Evolutionary conservation across 1,140 invertebrate species (phyloP).

Genomic region (Heterodera carotae): DNA sequence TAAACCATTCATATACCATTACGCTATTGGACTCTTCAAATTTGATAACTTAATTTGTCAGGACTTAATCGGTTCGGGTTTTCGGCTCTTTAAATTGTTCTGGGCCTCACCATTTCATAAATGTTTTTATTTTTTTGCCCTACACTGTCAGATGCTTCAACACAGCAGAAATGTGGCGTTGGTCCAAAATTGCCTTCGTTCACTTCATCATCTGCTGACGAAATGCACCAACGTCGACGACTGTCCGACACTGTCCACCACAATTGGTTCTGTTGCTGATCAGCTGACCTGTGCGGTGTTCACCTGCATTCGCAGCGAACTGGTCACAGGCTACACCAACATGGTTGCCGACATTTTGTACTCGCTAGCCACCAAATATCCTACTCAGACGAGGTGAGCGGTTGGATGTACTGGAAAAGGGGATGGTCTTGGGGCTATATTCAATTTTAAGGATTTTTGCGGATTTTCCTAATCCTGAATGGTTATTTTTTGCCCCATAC

Average conservation of each 20-base stretch:
- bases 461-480: no score
- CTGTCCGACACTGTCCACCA: background rate
- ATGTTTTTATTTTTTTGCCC: no score
- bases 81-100: background rate
- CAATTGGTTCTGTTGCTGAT: slow-evolving; percentile 7
- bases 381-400: slow-evolving; percentile 9
- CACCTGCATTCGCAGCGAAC: slow-evolving; percentile 10
- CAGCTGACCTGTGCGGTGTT: slow-evolving; percentile 11
- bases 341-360: slow-evolving; percentile 22
- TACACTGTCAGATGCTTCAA: slow-evolving; percentile 19
- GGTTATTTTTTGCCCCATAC: no score
- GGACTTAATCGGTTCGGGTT: no score
- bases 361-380: slow-evolving; percentile 24
- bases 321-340: slow-evolving; percentile 8
- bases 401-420: background rate
- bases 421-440: background rate
- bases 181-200: slow-evolving; percentile 4
- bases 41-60: no score
- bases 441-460: no score
- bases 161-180: slow-evolving; percentile 11
- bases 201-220: background rate
- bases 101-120: no score
- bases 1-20: background rate
- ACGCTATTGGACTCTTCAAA: no score
- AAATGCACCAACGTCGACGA: background rate